Conservation (phyloP, 2,888 invertebrate genomes). For the Ormyrus nitidulus region DNA sequence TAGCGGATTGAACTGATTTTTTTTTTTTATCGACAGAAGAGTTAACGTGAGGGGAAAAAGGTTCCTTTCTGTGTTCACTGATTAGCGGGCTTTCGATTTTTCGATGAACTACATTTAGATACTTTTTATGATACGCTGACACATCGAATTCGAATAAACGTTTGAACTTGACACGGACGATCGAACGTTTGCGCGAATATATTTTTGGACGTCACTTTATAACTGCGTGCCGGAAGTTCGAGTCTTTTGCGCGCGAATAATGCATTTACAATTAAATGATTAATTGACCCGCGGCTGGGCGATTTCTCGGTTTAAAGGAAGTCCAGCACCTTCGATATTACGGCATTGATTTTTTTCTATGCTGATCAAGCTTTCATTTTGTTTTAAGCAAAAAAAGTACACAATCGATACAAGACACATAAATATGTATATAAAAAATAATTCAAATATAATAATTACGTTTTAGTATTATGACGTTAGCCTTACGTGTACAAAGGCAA, state of each 20-base stretch:
- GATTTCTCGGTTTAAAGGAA: conserved; percentile 26
- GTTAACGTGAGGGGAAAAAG: not conserved
- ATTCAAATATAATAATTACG: too few relatives aligned
- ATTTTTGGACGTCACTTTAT: conserved; percentile 3
- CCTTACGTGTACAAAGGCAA: too few relatives aligned
- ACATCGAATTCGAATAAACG: not conserved
- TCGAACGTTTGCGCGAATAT: conserved; percentile 8
- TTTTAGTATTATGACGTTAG: too few relatives aligned
- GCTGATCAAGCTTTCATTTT: too few relatives aligned
- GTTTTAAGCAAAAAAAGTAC: too few relatives aligned
- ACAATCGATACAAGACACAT: too few relatives aligned
- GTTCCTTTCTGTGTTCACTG: too few relatives aligned
- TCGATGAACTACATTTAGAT: too few relatives aligned
- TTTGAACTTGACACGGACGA: not conserved
- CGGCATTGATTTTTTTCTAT: too few relatives aligned
- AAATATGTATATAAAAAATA: too few relatives aligned
- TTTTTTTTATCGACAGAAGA: not conserved
- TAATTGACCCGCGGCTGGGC: conserved; percentile 38
- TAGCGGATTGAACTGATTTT: too few relatives aligned
- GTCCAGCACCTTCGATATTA: conserved; percentile 13
- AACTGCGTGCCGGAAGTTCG: not conserved
- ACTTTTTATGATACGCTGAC: not conserved
- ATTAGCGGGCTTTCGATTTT: too few relatives aligned
- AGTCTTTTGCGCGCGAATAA: not conserved
- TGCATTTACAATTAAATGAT: not conserved